phyloP scores from a whole-genome alignment of 35 echinoderm and acorn worm species.

The Patiria miniata region DNA sequence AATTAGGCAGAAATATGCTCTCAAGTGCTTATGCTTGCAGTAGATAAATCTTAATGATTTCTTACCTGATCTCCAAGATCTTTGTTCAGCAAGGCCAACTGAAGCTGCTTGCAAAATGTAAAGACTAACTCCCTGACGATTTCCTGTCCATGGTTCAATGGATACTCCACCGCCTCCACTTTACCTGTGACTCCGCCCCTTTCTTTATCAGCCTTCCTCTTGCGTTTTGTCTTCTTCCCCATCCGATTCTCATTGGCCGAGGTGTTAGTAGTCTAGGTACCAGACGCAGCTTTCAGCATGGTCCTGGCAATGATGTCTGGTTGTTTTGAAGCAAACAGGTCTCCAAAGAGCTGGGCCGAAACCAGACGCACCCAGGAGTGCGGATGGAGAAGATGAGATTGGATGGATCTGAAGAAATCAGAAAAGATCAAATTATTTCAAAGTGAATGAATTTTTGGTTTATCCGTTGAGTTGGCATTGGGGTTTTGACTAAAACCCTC shows the following conservation, averaged over 20 bases:
- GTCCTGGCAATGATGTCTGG: conserved; percentile 50
- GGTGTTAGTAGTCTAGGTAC: neutral
- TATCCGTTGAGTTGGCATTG: too few species aligned
- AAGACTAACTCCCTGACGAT: conserved; percentile 63
- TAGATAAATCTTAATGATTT: neutral
- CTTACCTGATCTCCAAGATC: conserved; percentile 81
- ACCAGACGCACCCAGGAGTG: conserved; percentile 83
- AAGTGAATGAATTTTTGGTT: neutral
- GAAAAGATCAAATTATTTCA: neutral
- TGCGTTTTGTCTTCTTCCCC: conserved; percentile 34
- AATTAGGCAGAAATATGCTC: too few species aligned
- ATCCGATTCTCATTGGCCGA: neutral
- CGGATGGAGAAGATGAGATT: conserved; percentile 82
- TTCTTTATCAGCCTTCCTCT: conserved; percentile 29
- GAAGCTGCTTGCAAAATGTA: conserved; percentile 83
- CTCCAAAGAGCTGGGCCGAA: conserved; percentile 78
- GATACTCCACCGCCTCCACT: conserved; percentile 29
- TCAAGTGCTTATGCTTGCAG: too few species aligned
- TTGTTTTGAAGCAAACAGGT: conserved; percentile 77
- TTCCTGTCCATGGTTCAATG: conserved; percentile 25
- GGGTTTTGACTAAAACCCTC: too few species aligned
- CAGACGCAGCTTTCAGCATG: neutral
- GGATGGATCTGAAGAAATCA: conserved; percentile 40
- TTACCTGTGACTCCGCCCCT: neutral
- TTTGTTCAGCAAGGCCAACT: conserved; percentile 61